These are phyloP conservation scores for Cerastis leucographa DNA, from an alignment of 2,888 invertebrate species.

Conservation along the genomic window DNA sequence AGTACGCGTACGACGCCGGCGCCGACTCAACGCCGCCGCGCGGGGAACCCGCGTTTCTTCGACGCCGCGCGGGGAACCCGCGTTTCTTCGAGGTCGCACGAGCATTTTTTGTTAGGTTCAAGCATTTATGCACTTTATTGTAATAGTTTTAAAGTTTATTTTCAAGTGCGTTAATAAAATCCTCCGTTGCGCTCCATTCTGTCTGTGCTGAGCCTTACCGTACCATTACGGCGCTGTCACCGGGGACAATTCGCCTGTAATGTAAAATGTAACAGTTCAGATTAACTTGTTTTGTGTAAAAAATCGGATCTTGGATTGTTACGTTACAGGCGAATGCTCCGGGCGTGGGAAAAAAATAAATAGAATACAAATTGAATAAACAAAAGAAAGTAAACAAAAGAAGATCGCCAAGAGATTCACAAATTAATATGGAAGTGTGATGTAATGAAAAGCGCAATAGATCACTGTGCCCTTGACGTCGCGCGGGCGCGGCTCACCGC, in stretches of 20 bases:
- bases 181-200: too few relatives aligned
- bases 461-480: slow-evolving; percentile 76
- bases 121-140: too few relatives aligned
- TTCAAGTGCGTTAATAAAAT: too few relatives aligned
- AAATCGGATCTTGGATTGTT: not conserved
- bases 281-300: not conserved
- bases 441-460: slow-evolving; percentile 83
- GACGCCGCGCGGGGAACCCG: too few relatives aligned
- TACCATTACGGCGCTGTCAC: not conserved
- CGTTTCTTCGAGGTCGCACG: too few relatives aligned
- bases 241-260: not conserved
- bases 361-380: not conserved
- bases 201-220: too few relatives aligned
- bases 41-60: too few relatives aligned
- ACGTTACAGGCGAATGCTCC: not conserved
- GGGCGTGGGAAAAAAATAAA: not conserved
- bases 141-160: too few relatives aligned
- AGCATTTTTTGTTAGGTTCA: too few relatives aligned
- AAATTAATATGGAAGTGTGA: slow-evolving; percentile 43
- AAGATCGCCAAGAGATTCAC: slow-evolving; percentile 4
- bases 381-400: slow-evolving; percentile 7
- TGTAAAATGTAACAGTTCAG: not conserved
- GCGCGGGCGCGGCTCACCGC: slow-evolving; percentile 69
- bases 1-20: too few relatives aligned
- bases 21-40: too few relatives aligned